These are phyloP conservation scores for Toxotes jaculatrix DNA, from an alignment of 2,113 vertebrate genomes.

Conservation along the genomic window DNA sequence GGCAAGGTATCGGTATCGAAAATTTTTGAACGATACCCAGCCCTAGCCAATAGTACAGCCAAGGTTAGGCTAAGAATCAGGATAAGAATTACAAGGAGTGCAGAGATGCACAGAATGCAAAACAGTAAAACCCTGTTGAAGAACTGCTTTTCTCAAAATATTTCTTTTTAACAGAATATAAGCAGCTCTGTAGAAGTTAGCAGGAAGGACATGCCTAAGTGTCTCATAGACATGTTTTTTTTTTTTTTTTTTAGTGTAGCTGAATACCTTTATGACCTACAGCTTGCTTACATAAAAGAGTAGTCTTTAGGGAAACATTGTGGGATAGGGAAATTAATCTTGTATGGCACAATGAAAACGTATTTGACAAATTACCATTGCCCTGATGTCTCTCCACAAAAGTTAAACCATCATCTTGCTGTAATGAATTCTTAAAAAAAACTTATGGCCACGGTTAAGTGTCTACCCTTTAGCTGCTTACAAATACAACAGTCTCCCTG, in stretches of 20 bases:
- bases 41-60: not conserved
- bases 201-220: conserved; percentile 25
- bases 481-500: conserved; percentile 67
- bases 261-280: conserved; percentile 73
- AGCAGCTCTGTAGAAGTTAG: conserved; percentile 24
- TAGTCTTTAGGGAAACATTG: conserved; percentile 81
- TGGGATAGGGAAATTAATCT: conserved; percentile 84
- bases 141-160: conserved; percentile 42
- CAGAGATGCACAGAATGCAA: conserved; percentile 18
- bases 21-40: too few relatives aligned
- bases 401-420: conserved; percentile 79
- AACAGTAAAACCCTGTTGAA: conserved; percentile 18
- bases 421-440: conserved; percentile 83
- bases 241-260: conserved; percentile 42
- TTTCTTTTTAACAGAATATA: conserved; percentile 13
- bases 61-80: not conserved
- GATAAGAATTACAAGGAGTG: not conserved
- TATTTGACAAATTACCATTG: conserved; percentile 85
- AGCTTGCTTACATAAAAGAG: conserved; percentile 77
- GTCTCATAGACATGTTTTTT: conserved; percentile 37
- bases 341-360: conserved; percentile 79
- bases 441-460: conserved; percentile 65
- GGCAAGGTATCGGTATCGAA: too few relatives aligned
- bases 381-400: conserved; percentile 74
- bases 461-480: conserved; percentile 76